phyloP scores from a whole-genome alignment of 2,797 vertebrate genomes.

The Melanotaenia pygmaea region DNA sequence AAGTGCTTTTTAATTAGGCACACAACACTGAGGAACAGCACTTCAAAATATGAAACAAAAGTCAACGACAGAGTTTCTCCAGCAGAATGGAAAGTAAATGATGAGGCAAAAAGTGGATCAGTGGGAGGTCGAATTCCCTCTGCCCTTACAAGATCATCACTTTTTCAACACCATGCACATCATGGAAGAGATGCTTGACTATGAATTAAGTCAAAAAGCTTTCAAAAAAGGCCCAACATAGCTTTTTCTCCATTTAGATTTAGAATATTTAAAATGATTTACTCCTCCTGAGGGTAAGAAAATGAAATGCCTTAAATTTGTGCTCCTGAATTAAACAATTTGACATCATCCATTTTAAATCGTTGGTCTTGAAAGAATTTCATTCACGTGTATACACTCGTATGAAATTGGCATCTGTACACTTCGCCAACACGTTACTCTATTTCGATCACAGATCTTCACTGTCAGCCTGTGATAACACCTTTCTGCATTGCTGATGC shows the following conservation, averaged over 20 bases:
- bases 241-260: slow-evolving; percentile 58
- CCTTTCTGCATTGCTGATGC: slow-evolving; percentile 73
- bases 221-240: slow-evolving; percentile 43
- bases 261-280: slow-evolving; percentile 62
- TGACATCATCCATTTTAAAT: slow-evolving; percentile 54
- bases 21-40: slow-evolving; percentile 63
- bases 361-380: slow-evolving; percentile 40
- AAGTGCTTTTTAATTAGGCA: slow-evolving; percentile 77
- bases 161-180: slow-evolving; percentile 50
- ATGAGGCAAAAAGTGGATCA: slow-evolving; percentile 56
- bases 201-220: slow-evolving; percentile 47
- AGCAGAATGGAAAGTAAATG: slow-evolving; percentile 50
- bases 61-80: slow-evolving; percentile 42
- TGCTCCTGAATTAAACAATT: slow-evolving; percentile 60
- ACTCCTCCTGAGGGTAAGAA: slow-evolving; percentile 41
- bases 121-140: slow-evolving; percentile 55
- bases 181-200: slow-evolving; percentile 33
- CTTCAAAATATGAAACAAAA: slow-evolving; percentile 59
- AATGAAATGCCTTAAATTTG: slow-evolving; percentile 37
- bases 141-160: slow-evolving; percentile 51
- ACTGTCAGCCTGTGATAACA: slow-evolving; percentile 79
- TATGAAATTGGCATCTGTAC: slow-evolving; percentile 49
- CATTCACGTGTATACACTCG: slow-evolving; percentile 56
- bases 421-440: slow-evolving; percentile 65
- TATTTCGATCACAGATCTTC: slow-evolving; percentile 77